Evolutionary conservation across 53 echinoderm and acorn worm species (phyloP).

Genomic region (Henricia sp.): DNA sequence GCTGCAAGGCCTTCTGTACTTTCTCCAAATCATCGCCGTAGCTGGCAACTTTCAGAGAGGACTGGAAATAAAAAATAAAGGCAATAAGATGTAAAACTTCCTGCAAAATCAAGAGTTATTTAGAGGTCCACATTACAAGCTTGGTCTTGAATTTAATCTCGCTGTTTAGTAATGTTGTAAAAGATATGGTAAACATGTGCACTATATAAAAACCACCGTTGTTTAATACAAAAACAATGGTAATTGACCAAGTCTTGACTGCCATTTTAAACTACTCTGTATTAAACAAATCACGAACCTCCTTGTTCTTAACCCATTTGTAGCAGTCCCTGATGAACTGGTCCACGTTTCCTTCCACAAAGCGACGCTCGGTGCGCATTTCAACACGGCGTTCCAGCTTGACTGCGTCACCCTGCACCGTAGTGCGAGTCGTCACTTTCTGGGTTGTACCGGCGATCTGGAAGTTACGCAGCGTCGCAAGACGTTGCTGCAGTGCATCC

Average conservation of each 20-base stretch:
- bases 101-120: too few species aligned
- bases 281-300: constrained; percentile 62
- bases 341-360: constrained; percentile 94
- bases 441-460: constrained; percentile 88
- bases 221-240: too few species aligned
- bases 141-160: too few species aligned
- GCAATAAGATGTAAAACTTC: background rate
- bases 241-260: too few species aligned
- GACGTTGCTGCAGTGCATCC: constrained; percentile 78
- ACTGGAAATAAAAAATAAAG: constrained; percentile 35
- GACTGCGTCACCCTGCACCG: constrained; percentile 78
- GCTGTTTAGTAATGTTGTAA: too few species aligned
- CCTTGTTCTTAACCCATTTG: constrained; percentile 89
- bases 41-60: constrained; percentile 70
- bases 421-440: constrained; percentile 84
- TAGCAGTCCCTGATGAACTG: constrained; percentile 84
- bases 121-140: too few species aligned
- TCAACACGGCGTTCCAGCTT: constrained; percentile 90
- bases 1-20: constrained; percentile 87
- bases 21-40: constrained; percentile 88
- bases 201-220: too few species aligned
- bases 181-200: too few species aligned
- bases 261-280: too few species aligned
- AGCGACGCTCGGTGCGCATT: constrained; percentile 83
- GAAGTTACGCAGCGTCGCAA: constrained; percentile 84